These are phyloP conservation scores for Lypha dubia DNA, from an alignment of 2,888 invertebrate genomes.

Conservation along the genomic window DNA sequence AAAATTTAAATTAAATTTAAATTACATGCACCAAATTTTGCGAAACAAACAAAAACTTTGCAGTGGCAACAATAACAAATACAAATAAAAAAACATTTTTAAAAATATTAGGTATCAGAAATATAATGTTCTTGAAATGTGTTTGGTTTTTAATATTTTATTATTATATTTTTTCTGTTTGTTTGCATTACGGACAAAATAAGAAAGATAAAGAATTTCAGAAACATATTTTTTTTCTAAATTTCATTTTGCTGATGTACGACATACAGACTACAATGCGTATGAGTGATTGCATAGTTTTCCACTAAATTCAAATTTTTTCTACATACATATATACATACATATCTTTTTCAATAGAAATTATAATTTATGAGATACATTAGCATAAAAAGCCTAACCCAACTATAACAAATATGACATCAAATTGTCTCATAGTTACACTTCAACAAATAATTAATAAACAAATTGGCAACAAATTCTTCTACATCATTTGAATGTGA, in stretches of 20 bases:
- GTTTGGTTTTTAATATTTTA: neutral
- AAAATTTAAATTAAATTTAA: slow-evolving; percentile 43
- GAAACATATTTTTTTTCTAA: neutral
- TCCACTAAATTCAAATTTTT: slow-evolving; percentile 32
- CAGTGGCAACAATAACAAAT: slow-evolving; percentile 12
- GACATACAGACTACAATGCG: slow-evolving; percentile 22
- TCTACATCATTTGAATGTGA: slow-evolving; percentile 42
- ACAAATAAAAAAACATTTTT: neutral
- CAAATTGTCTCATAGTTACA: slow-evolving; percentile 61
- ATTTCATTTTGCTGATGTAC: no score
- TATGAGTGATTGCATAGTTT: slow-evolving; percentile 57
- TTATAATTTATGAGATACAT: slow-evolving; percentile 19
- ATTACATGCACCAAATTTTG: slow-evolving; percentile 53
- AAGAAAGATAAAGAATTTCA: slow-evolving; percentile 5
- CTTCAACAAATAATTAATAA: slow-evolving; percentile 67
- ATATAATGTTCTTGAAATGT: slow-evolving; percentile 61
- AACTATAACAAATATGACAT: slow-evolving; percentile 3
- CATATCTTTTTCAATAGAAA: neutral
- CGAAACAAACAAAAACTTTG: slow-evolving; percentile 44
- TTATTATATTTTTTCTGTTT: slow-evolving; percentile 1
- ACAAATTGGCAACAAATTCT: slow-evolving; percentile 64
- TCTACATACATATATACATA: neutral
- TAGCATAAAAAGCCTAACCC: neutral
- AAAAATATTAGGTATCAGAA: slow-evolving; percentile 40
- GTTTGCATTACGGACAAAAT: neutral